A percentile compares a stretch with the other conserved stretches of the same genome.
phyloP scores from a whole-genome alignment of 2,888 invertebrate species.

The Aleiodes alternator region DNA sequence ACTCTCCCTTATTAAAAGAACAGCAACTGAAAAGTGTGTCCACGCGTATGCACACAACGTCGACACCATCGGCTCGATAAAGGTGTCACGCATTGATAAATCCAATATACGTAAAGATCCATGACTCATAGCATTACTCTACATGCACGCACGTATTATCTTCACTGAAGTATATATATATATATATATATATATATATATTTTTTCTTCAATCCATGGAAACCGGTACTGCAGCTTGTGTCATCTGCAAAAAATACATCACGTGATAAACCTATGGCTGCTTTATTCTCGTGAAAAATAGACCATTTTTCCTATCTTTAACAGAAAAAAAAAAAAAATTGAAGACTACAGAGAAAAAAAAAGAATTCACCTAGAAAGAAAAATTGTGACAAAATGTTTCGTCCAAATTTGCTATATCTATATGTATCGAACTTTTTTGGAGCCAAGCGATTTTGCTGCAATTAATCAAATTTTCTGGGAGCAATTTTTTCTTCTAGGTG shows the following conservation, averaged over 20 bases:
- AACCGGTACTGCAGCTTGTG: conserved; percentile 13
- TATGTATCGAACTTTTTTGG: no score
- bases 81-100: conserved; percentile 53
- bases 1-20: not conserved
- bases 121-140: conserved; percentile 4
- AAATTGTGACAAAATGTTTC: no score
- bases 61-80: conserved; percentile 57
- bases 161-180: not conserved
- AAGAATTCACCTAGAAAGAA: no score
- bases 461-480: no score
- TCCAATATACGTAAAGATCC: conserved; percentile 14
- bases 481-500: no score
- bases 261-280: conserved; percentile 9
- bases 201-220: not conserved
- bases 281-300: conserved; percentile 12
- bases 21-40: conserved; percentile 54
- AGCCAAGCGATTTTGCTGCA: no score
- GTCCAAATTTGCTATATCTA: no score
- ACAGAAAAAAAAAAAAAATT: no score
- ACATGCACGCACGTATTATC: not conserved
- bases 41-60: conserved; percentile 8
- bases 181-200: no score
- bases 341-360: no score
- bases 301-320: not conserved
- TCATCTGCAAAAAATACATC: conserved; percentile 23